Percentiles rank a stretch among this genome's conserved stretches.
These are phyloP conservation scores for Calvadosia cruxmelitensis DNA, from an alignment of 30 jellyfish, hydroid and myxozoan species.

Conservation along the genomic window DNA sequence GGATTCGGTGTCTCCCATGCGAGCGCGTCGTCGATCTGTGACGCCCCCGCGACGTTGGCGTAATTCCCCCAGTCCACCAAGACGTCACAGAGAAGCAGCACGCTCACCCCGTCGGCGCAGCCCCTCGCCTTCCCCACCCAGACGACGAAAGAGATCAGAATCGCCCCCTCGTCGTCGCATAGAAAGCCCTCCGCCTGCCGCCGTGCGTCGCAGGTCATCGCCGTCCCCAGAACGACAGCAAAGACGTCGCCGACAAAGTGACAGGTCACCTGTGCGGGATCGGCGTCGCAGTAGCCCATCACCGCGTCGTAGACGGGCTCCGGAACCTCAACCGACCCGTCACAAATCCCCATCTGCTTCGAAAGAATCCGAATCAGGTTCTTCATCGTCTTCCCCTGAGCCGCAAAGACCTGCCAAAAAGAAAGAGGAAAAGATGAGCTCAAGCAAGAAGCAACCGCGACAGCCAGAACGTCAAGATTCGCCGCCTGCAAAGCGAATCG, in stretches of 20 bases:
- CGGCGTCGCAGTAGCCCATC: constrained; percentile 4
- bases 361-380: neutral
- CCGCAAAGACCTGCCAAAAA: neutral
- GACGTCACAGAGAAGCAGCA: neutral
- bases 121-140: constrained; percentile 10
- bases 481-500: neutral
- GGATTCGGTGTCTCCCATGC: neutral
- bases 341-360: neutral
- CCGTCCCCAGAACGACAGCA: constrained; percentile 41
- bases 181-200: constrained; percentile 35
- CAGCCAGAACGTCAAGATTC: neutral
- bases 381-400: constrained; percentile 2
- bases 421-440: constrained; percentile 2
- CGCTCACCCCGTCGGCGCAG: neutral
- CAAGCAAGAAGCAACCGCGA: constrained; percentile 4
- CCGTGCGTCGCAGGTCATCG: constrained; percentile 27
- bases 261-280: neutral
- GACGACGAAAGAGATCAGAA: neutral
- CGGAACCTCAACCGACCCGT: too few relatives aligned
- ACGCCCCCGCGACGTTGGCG: neutral
- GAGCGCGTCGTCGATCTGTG: neutral
- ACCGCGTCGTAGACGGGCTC: constrained; percentile 7
- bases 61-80: neutral
- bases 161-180: constrained; percentile 60
- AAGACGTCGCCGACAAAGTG: constrained; percentile 3